Base-by-base conservation (phyloP, 2,888 invertebrate species). In the Synanthedon andrenaeformis region DNA sequence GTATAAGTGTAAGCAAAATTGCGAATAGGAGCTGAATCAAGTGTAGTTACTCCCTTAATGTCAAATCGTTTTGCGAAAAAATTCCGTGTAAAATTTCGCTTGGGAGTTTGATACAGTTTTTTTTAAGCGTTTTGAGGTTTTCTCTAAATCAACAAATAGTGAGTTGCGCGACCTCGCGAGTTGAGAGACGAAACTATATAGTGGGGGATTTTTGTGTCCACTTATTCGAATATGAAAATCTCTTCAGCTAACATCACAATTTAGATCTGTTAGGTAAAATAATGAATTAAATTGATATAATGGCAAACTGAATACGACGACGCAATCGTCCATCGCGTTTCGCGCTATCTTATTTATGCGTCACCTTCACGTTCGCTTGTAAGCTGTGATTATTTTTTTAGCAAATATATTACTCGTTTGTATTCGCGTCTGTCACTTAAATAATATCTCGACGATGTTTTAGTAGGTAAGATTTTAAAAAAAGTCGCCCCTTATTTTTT, bases 171-270 rank as follows among this genome's bases (percentile, higher is more conserved):
- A 2, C 35, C 3, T 35, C 35, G 35, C 10, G 35, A 35, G 35
- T 8, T 35, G 6, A 3, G 35, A 35, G 35, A 35, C 35, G 10
- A 35, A 35, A 35, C 28, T 28, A 72, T 23, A 82, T 85, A 85
- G 86, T 84, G 85, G 79, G 81, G 58, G 85, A 82, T 84, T 85
- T 86, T 87, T 84, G 60, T 84, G 83, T 83, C 82, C 78, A 61
- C 19, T 4, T 17, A 42, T 45, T 55, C 59, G 74, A 83, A 79
- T 85, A 80, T 80, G 76, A 86, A 85, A 85, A 83, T 87, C 82
- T 73, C 82, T 79, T 77, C 83, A 74, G 82, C 86, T 87, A 85
- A 74, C 59, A 59, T 69, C 53, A 58, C 65, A 67, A 64, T 72
- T 71, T 77, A 67, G 68, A 65, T 72, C 71, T 76, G 71, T 67